Base-by-base conservation (phyloP, 2,888 invertebrate genomes). In the Meliscaeva auricollis region DNA sequence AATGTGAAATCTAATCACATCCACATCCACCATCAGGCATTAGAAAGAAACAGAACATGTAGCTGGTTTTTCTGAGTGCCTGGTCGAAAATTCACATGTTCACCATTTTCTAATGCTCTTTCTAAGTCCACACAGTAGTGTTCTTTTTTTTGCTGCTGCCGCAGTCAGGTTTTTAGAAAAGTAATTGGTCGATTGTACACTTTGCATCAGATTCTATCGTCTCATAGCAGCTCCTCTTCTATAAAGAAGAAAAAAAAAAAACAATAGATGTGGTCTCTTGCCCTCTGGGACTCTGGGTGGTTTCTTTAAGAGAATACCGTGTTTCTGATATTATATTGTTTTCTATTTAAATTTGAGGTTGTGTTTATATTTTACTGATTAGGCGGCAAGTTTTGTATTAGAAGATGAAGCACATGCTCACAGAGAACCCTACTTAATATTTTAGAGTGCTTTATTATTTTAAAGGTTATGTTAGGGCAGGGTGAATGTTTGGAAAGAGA, bases 21-120 rank as follows among this genome's bases (percentile, higher is more conserved):
- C 69, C 80, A 35, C 30, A 8, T 13, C 13, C 56, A 26, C 41
- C 38, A 38, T 9, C 38, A 11, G 35, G 50, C 69, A 77, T 85
- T 85, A 85, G 85, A 85, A 85, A 81, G 76, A 85, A 48, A 50
- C 44, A 38, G 26, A 46, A 41, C 0, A 0, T 20, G 56, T 9
- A 64, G 76, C 85, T 81, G n/a, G 4, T 0, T 17, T 58, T 85
- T 20, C 80, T 85, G 85, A 20, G 20, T 50, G 76, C 85, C 85
- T 85, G 85, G 73, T 77, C 44, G 56, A 50, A 85, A 85, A 85
- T 81, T 85, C 81, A 85, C 75, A 85, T 85, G 85, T 85, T 85
- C 80, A 80, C 81, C 81, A 85, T 85, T 85, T 85, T 85, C 85
- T 85, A 85, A 85, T 85, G 80, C 85, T 85, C 85, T 84, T 84